Evolutionary conservation across 2,113 vertebrate species (phyloP), one percentile per base, ranked within the genome.

Genomic region (Oreocharis arfaki): DNA sequence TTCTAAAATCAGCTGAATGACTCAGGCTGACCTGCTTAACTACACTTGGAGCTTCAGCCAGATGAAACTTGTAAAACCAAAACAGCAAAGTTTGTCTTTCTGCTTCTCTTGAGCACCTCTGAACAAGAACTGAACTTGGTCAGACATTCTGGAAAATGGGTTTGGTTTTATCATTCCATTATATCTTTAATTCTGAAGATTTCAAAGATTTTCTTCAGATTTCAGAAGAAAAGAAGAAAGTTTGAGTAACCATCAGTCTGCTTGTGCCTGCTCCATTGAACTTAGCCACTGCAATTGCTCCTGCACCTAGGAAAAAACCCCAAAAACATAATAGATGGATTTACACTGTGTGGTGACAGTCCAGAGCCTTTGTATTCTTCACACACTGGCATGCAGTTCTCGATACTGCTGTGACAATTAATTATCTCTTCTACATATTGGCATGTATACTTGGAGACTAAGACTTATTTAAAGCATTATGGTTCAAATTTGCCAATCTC

Each of bases 391-490:
- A 68, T 26, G 68, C 0, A 0, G 15, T 88, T 84, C 60, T 75
- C 76, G 90, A 3, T 30, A 59, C 37, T 86, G 26, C 41, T 86
- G 37, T 15, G 22, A 78, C 41, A 18, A 88, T 96, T 93, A 94
- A 92, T 89, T 95, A n/a, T 88, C 74, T 95, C 52, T 55, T 84
- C 50, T 88, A 28, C 33, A 46, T 74, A 93, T 60, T 94, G 87
- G 75, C 63, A 90, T 37, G 70, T 96, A 90, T 86, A 86, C 88
- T 94, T 42, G 27, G 50, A 88, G 55, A 63, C 68, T 63, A 75
- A 85, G 80, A 79, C 39, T 84, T 95, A 69, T 68, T 93, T 83
- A 90, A 96, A 95, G 71, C 59, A 63, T 84, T 90, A 67, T 78
- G 47, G 69, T 95, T 68, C 68, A 91, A 85, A 85, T 68, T 56